These are phyloP conservation scores for Lepus timidus DNA, from an alignment of 2,113 vertebrate species.

Conservation along the genomic window DNA sequence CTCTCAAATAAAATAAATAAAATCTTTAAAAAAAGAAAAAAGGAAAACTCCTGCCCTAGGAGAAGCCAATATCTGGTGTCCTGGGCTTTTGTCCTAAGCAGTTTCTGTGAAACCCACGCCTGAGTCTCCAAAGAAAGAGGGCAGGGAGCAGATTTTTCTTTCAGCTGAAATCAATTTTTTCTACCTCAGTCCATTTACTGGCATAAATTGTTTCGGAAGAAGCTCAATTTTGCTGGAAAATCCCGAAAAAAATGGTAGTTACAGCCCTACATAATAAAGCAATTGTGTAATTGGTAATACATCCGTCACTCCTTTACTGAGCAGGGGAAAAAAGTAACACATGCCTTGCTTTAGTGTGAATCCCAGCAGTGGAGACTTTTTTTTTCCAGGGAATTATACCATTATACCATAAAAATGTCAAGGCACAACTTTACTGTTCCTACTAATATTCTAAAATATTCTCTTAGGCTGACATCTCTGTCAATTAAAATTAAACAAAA, in stretches of 20 bases:
- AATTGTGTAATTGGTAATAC: constrained; percentile 90
- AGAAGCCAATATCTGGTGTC: neutral
- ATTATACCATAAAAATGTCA: constrained; percentile 93
- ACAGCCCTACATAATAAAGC: constrained; percentile 87
- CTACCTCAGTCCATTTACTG: constrained; percentile 44
- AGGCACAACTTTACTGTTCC: constrained; percentile 90
- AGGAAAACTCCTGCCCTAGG: neutral
- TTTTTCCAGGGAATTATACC: constrained; percentile 87
- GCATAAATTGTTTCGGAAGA: constrained; percentile 75
- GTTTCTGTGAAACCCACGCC: neutral
- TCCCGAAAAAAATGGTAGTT: constrained; percentile 84
- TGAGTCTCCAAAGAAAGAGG: neutral
- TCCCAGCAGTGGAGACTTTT: constrained; percentile 85
- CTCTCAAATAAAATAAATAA: too few species aligned
- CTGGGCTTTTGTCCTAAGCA: neutral
- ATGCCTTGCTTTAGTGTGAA: constrained; percentile 86
- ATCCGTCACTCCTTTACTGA: constrained; percentile 87
- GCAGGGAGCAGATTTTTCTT: neutral
- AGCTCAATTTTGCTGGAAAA: constrained; percentile 79
- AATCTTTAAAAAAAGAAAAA: too few species aligned
- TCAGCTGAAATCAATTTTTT: constrained; percentile 74
- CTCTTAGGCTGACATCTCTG: constrained; percentile 91
- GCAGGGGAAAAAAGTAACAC: constrained; percentile 77
- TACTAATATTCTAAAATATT: constrained; percentile 92
- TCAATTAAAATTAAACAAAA: constrained; percentile 93